These are phyloP conservation scores for Geophilus truncorum DNA, from an alignment of 2,888 invertebrate genomes.

Conservation along the genomic window DNA sequence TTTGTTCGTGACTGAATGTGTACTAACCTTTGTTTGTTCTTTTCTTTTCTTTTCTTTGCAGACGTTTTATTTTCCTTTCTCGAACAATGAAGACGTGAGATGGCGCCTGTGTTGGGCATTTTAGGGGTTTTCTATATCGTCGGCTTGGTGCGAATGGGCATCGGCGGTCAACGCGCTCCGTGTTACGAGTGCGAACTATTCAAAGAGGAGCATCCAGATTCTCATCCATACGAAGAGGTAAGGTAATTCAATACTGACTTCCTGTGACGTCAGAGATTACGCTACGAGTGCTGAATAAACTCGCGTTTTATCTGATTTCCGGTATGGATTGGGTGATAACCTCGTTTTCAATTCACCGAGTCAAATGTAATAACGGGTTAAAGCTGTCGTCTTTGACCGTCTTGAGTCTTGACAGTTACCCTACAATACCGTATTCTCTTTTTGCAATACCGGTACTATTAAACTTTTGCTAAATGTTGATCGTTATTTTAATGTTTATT, in stretches of 20 bases:
- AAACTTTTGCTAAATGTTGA: too few species aligned
- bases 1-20: background rate
- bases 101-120: background rate
- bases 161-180: conserved; percentile 41
- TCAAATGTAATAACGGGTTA: too few species aligned
- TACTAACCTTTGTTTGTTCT: background rate
- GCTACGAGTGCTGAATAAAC: background rate
- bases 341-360: too few species aligned
- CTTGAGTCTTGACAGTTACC: too few species aligned
- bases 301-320: background rate
- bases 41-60: background rate
- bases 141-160: conserved; percentile 3
- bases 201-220: conserved; percentile 41
- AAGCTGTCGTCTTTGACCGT: too few species aligned
- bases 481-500: too few species aligned
- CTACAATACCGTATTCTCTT: too few species aligned
- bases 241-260: conserved; percentile 22
- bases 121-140: conserved; percentile 1
- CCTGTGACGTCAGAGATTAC: background rate
- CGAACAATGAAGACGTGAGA: background rate
- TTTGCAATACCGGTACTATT: too few species aligned
- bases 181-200: conserved; percentile 42
- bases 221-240: conserved; percentile 42
- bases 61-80: background rate
- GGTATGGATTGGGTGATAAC: background rate